Conservation (phyloP, 1,140 invertebrate species). For the Lordiphosa mommai region DNA sequence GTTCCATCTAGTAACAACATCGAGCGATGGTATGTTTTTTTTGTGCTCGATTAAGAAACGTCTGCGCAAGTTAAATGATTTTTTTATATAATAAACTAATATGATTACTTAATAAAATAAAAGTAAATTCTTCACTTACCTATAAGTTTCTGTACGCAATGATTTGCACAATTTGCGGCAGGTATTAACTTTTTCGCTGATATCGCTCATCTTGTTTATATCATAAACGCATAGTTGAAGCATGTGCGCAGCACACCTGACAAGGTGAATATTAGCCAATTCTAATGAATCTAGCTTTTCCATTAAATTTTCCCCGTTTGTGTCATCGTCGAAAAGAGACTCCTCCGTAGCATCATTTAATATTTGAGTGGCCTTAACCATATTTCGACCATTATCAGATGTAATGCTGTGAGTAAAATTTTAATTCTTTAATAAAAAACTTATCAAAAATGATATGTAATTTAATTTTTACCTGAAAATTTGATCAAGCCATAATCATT, state of each 20-base stretch:
- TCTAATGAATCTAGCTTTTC: conserved; percentile 9
- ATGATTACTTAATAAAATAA: conserved; percentile 2
- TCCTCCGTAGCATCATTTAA: conserved; percentile 11
- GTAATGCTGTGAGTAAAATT: conserved; percentile 20
- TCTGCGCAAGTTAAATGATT: conserved; percentile 6
- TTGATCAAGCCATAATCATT: conserved; percentile 16
- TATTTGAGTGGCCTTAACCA: conserved; percentile 16
- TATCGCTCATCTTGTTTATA: conserved; percentile 11
- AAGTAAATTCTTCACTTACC: conserved; percentile 14
- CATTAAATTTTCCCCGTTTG: conserved; percentile 15
- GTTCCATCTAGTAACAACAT: conserved; percentile 20
- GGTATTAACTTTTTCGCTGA: conserved; percentile 16
- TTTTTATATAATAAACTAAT: conserved; percentile 7
- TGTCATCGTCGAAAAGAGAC: conserved; percentile 10
- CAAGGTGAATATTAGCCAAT: conserved; percentile 23
- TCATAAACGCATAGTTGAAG: conserved; percentile 12
- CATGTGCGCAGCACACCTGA: conserved; percentile 19
- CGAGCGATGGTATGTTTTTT: conserved; percentile 22
- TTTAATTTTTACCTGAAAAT: conserved; percentile 18
- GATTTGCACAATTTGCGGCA: conserved; percentile 19
- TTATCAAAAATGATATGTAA: conserved; percentile 4
- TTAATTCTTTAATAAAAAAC: conserved; percentile 4
- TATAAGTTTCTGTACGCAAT: conserved; percentile 20
- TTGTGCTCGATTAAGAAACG: conserved; percentile 19
- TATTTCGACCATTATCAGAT: conserved; percentile 21